Conservation (phyloP, 2,113 vertebrate species). For the Struthidea cinerea region DNA sequence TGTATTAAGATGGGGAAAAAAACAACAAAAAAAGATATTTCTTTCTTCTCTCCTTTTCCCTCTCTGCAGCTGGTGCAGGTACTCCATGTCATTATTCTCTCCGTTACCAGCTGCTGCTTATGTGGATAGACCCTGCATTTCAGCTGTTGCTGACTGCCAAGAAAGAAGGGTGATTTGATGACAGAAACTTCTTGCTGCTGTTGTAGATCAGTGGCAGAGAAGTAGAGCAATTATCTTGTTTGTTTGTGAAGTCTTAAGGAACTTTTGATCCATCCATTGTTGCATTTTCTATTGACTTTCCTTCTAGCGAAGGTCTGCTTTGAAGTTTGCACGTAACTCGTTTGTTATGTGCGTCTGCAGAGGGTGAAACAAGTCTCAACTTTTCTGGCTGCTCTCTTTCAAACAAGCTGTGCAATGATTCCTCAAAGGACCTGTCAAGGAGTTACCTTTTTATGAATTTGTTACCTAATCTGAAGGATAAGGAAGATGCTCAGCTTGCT, state of each 20-base stretch:
- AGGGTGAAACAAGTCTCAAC: background rate
- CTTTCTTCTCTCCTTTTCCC: background rate
- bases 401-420: background rate
- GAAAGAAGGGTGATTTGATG: background rate
- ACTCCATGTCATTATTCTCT: background rate
- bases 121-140: background rate
- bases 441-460: background rate
- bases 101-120: background rate
- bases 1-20: background rate
- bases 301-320: background rate
- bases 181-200: background rate
- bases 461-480: background rate
- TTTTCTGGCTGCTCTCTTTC: background rate
- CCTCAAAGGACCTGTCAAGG: background rate
- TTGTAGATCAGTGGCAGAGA: background rate
- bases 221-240: background rate
- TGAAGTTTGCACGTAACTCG: background rate
- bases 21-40: too few relatives aligned
- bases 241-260: background rate
- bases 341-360: background rate
- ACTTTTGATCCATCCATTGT: background rate
- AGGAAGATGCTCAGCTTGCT: background rate
- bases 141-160: background rate
- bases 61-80: background rate
- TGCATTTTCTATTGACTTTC: background rate